Conservation (phyloP, 2,797 vertebrate genomes). For the Cyclura pinguis region DNA sequence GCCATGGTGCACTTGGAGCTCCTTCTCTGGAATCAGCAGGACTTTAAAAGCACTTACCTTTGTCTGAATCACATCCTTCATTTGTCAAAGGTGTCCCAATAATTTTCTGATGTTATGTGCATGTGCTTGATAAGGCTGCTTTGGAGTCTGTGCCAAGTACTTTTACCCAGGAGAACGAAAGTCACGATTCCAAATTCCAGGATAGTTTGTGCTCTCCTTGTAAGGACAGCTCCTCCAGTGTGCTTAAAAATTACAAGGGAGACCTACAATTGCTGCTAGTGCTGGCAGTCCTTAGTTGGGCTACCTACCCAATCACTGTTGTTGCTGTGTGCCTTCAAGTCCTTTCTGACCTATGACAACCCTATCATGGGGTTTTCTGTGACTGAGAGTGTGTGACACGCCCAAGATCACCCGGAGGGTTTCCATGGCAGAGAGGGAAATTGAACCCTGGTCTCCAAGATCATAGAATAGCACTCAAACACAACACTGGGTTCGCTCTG, state of each 20-base stretch:
- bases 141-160: background rate
- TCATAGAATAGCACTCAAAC: no score
- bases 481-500: no score
- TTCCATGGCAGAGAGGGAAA: no score
- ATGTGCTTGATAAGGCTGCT: background rate
- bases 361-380: no score
- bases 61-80: conserved; percentile 11
- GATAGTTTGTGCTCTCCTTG: background rate
- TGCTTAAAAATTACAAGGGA: background rate
- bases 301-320: background rate
- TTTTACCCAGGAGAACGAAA: background rate
- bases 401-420: no score
- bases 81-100: background rate
- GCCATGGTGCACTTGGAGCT: background rate
- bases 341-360: no score
- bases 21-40: background rate
- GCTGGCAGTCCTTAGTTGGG: no score
- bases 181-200: background rate
- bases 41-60: background rate
- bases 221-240: background rate
- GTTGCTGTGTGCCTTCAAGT: no score
- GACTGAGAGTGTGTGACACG: no score
- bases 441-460: no score
- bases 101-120: background rate
- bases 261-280: background rate